phyloP scores from a whole-genome alignment of 2,113 vertebrate genomes.

The Podarcis muralis region DNA sequence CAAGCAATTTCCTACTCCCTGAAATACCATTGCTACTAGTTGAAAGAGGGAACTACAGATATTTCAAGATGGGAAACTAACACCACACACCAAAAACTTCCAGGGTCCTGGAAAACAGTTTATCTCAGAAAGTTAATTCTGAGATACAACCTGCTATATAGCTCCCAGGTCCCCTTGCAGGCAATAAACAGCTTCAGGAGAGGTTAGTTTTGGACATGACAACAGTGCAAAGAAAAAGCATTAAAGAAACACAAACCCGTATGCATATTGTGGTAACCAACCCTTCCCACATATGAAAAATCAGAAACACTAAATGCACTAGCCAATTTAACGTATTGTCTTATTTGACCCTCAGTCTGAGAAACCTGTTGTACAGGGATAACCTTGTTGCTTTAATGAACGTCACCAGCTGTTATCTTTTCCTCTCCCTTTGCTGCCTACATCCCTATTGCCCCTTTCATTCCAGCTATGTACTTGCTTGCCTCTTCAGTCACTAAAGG shows the following conservation, averaged over 20 bases:
- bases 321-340: background rate
- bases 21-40: background rate
- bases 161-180: too few species aligned
- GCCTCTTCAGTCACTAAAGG: background rate
- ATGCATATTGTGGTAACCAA: background rate
- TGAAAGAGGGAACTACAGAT: background rate
- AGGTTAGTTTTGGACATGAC: background rate
- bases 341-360: background rate
- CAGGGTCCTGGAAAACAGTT: background rate
- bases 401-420: background rate
- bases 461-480: background rate
- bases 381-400: background rate
- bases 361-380: background rate
- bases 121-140: background rate
- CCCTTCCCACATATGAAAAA: background rate
- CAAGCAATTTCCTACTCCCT: background rate
- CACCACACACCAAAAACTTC: background rate
- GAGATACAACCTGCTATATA: background rate
- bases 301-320: background rate
- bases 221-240: too few species aligned
- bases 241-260: background rate
- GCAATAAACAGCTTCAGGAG: background rate
- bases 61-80: too few species aligned
- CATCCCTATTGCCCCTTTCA: background rate
- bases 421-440: background rate